Evolutionary conservation across 2,113 vertebrate species (phyloP), one percentile per base, ranked within the genome.

Genomic region (Eurystomus gularis): DNA sequence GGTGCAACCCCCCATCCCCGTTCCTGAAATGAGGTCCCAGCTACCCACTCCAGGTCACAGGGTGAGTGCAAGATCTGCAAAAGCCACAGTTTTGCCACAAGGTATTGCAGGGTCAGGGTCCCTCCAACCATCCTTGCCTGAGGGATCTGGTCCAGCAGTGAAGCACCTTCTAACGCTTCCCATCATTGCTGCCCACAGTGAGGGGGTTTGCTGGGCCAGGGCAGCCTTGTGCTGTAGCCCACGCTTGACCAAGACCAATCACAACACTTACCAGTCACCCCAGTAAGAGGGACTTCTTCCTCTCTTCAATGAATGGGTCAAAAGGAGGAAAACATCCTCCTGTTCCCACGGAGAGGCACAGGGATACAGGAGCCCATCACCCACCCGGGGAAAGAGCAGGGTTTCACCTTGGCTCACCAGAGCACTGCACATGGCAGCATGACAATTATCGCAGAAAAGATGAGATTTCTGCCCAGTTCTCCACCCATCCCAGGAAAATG

Each of bases 361-460:
- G 37, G 26, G 23, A 24, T 52, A 68, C 57, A 64, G 52, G 31
- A 39, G 23, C 10, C n/a, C 33, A 17, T 20, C 39, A 28, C 8
- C 23, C 33, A 57, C 7, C 6, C 4, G 0, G 5, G 66, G 28
- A 46, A 70, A 40, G 40, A 42, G 40, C 20, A 29, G 44, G 19
- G 9, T 33, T 54, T 72, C 24, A 13, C 16, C 33, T 18, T 0
- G 0, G 3, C 16, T 24, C 78, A 57, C 75, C 57, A 8, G 55
- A 42, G 20, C 0, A 0, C 42, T 35, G n/a, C 77, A 54, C 4
- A 0, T 3, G 10, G 37, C 31, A 37, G 17, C 20, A 11, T 0
- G 7, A 17, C 46, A 51, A 1, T 11, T 44, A 26, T 26, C 40
- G 37, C 31, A n/a, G 55, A 11, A 82, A 62, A 87, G 25, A 42